Evolutionary conservation across 2,888 invertebrate species (phyloP).

Genomic region (Apodemia hepburni): DNA sequence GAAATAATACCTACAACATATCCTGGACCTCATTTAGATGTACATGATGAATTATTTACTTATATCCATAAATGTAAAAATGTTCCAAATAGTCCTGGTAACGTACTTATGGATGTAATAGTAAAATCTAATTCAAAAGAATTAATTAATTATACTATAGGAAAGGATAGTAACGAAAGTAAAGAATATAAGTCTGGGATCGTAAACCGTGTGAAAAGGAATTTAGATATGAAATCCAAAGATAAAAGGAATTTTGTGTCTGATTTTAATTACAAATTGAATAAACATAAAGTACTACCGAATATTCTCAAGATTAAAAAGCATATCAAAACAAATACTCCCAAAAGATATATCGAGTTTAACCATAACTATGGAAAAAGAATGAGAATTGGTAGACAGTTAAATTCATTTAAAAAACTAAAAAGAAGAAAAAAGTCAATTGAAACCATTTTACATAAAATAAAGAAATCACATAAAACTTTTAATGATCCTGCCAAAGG

Average conservation of each 20-base stretch:
- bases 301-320: conserved; percentile 28
- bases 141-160: conserved; percentile 32
- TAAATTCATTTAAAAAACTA: conserved; percentile 24
- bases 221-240: conserved; percentile 50
- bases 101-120: conserved; percentile 36
- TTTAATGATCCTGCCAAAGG: conserved; percentile 46
- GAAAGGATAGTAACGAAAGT: conserved; percentile 33
- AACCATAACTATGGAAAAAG: conserved; percentile 32
- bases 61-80: conserved; percentile 29
- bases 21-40: conserved; percentile 58
- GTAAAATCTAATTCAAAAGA: conserved; percentile 35
- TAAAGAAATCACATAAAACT: conserved; percentile 24
- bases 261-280: conserved; percentile 32
- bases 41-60: conserved; percentile 48
- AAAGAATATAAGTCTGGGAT: conserved; percentile 45
- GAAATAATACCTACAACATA: conserved; percentile 50
- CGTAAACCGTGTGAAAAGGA: conserved; percentile 58
- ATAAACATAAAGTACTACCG: conserved; percentile 27
- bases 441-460: conserved; percentile 23
- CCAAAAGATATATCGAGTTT: conserved; percentile 27
- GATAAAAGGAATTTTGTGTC: conserved; percentile 40
- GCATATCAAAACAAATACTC: conserved; percentile 9
- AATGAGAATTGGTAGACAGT: conserved; percentile 23
- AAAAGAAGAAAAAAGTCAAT: conserved; percentile 28
- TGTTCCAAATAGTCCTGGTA: conserved; percentile 20